Evolutionary conservation across 1,140 invertebrate species (phyloP).

Genomic region (Drosophila fuyamai): DNA sequence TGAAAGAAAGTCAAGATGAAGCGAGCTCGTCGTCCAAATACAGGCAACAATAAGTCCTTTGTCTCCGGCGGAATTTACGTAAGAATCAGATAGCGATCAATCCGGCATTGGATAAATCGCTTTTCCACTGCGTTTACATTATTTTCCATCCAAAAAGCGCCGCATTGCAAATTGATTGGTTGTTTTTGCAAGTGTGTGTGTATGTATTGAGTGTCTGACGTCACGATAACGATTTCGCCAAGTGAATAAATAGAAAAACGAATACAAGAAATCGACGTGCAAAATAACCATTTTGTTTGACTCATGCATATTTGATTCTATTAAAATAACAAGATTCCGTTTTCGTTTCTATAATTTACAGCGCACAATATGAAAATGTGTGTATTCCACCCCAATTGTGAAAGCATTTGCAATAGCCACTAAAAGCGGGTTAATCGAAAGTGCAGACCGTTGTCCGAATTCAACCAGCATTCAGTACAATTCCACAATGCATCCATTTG

Average conservation of each 20-base stretch:
- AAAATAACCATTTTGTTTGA: constrained; percentile 19
- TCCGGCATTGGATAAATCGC: not conserved
- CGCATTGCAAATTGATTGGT: constrained; percentile 15
- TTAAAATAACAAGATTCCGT: constrained; percentile 70
- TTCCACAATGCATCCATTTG: not conserved
- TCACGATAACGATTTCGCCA: not conserved
- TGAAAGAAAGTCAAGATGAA: constrained; percentile 33
- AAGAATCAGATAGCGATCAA: constrained; percentile 19
- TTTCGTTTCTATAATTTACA: constrained; percentile 79
- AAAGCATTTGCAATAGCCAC: constrained; percentile 73
- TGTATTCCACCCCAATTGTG: constrained; percentile 76
- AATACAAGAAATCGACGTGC: not conserved
- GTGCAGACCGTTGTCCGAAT: constrained; percentile 48
- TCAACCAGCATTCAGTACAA: constrained; percentile 2
- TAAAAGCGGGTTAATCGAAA: constrained; percentile 75
- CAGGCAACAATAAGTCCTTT: constrained; percentile 42
- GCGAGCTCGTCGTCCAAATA: constrained; percentile 37
- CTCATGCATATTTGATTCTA: constrained; percentile 28
- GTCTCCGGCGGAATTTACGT: constrained; percentile 66
- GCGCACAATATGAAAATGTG: constrained; percentile 72
- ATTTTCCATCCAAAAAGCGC: constrained; percentile 13
- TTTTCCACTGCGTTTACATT: constrained; percentile 1
- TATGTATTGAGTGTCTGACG: constrained; percentile 12
- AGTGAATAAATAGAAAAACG: constrained; percentile 14
- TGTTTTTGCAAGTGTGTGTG: constrained; percentile 2